Base-by-base conservation (phyloP, 2,888 invertebrate species). In the Cantharis flavilabris region DNA sequence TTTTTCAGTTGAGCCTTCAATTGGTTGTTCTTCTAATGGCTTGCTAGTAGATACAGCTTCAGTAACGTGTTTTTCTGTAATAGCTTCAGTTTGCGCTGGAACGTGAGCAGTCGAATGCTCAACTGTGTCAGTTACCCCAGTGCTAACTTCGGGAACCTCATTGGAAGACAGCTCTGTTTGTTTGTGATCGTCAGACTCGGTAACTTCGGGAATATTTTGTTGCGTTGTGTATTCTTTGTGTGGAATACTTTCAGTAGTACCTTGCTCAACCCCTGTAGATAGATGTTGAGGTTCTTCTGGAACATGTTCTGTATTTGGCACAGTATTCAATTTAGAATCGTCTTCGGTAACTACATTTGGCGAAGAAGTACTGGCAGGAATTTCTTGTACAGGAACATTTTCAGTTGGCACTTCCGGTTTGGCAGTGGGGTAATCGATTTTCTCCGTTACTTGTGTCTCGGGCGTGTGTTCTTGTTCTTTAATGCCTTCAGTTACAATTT, bases 281-380 rank as follows among this genome's bases (percentile, higher is more conserved):
- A 74, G 62, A 28, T 65, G 72, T 28, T 79, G 71, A 49, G 75
- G 70, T 65, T 76, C 79, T 70, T 70, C 70, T 4, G 69, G 23
- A n/a, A 26, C 20, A 26, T 5, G 23, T 13, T 67, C 65, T 9
- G n/a, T 20, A 67, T n/a, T 23, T 13, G 69, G 49, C 69, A 69
- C 69, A 23, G 49, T 33, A 18, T 26, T 73, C 7, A 3, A 5
- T 49, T 33, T 16, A 26, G 26, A 13, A 20, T 72, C 62, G 14
- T 78, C 80, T 63, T 80, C 80, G 9, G 62, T 18, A 49, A 71
- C 49, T 3, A 11, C 64, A 26, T 62, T 64, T 76, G 76, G 67
- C 73, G 62, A 67, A 33, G 28, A 33, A n/a, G 10, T 23, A 62
- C 49, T 75, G 62, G 11, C 0, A 16, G 70, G 69, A 70, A 64